Conservation (phyloP, 2,113 vertebrate genomes). For the Oostethus manadensis region DNA sequence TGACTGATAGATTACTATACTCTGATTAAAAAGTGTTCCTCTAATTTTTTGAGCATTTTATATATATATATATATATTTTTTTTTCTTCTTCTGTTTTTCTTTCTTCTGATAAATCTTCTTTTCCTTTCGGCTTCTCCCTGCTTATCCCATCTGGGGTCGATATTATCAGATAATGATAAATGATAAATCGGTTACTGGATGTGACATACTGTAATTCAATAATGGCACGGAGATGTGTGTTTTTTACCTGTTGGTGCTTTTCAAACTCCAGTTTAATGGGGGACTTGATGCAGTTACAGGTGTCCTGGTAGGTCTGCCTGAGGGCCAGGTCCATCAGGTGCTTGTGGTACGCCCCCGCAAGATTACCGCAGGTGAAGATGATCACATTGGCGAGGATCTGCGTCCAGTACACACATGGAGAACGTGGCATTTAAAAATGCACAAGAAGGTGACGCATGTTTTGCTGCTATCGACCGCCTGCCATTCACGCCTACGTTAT, state of each 20-base stretch:
- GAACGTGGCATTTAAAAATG: conserved; percentile 13
- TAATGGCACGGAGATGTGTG: background rate
- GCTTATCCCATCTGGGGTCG: too few species aligned
- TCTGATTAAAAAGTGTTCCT: too few species aligned
- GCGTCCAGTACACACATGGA: conserved; percentile 12
- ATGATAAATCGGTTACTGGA: too few species aligned
- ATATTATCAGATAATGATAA: too few species aligned
- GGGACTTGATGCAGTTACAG: conserved; percentile 96
- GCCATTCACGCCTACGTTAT: conserved; percentile 32
- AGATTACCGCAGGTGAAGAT: conserved; percentile 96
- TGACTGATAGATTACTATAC: too few species aligned
- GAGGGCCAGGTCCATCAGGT: conserved; percentile 92
- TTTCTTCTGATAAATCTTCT: too few species aligned
- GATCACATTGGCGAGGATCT: conserved; percentile 94
- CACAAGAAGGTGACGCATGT: conserved; percentile 5
- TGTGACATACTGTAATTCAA: too few species aligned
- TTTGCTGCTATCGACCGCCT: conserved; percentile 18
- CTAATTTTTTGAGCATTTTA: too few species aligned
- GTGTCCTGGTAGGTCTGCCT: conserved; percentile 96
- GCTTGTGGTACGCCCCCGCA: conserved; percentile 93
- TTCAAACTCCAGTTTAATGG: conserved; percentile 96
- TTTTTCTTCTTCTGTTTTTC: too few species aligned
- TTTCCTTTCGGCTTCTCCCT: too few species aligned
- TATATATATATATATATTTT: too few species aligned
- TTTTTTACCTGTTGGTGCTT: conserved; percentile 91